Conservation (phyloP, 2,797 vertebrate species). For the Microtus agrestis region DNA sequence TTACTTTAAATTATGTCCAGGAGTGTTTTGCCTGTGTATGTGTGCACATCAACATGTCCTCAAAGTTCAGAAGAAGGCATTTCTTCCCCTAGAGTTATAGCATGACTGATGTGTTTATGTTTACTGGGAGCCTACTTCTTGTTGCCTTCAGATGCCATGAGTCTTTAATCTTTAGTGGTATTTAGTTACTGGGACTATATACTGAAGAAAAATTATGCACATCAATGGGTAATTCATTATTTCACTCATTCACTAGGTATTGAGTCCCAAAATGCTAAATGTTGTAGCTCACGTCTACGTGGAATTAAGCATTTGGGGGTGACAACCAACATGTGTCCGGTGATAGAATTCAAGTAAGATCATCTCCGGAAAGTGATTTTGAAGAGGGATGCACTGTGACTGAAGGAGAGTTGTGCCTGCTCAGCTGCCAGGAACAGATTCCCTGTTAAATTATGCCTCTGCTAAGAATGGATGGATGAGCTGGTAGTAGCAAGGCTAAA, state of each 20-base stretch:
- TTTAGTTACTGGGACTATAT: neutral
- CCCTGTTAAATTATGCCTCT: neutral
- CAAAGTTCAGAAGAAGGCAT: neutral
- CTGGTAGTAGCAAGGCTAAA: neutral
- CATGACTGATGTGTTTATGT: neutral
- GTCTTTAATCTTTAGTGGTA: slow-evolving; percentile 6
- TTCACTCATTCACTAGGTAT: neutral
- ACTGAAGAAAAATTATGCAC: neutral
- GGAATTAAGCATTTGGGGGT: neutral
- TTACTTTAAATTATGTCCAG: neutral
- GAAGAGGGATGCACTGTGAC: neutral
- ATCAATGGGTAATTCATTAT: neutral
- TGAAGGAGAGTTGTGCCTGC: neutral
- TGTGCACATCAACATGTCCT: neutral
- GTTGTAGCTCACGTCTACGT: neutral
- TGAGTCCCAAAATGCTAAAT: neutral
- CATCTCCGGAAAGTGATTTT: neutral
- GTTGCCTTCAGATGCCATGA: neutral
- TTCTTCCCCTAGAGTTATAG: neutral
- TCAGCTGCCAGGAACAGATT: neutral
- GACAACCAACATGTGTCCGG: neutral
- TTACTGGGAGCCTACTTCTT: neutral
- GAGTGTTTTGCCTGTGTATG: neutral
- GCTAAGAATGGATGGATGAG: neutral
- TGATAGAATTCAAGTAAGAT: neutral